Base-by-base conservation (phyloP, 2,888 invertebrate species). In the Eustalomyia histrio region DNA sequence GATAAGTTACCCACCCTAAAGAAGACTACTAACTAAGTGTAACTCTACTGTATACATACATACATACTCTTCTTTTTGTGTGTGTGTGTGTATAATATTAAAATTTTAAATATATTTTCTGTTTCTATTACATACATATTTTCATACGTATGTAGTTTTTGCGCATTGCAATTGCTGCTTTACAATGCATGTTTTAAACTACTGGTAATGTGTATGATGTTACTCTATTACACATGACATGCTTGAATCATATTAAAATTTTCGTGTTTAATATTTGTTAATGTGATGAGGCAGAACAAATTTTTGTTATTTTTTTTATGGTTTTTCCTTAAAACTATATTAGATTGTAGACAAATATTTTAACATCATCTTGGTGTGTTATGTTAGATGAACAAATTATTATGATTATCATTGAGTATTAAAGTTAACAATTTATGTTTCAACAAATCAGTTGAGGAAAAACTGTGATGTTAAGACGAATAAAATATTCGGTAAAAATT, bases 151-250 rank as follows among this genome's bases (percentile, higher is more conserved):
- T 14, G 43, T 47, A 43, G 17, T 53, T 47, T 24, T 47, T 17
- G 57, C 57, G 64, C 64, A 69, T 64, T 76, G 76, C 58, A 60
- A 9, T 50, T 69, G 35, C 57, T 69, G 33, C 50, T 63, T 64
- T 57, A 64, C 47, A 64, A 76, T 69, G 63, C 76, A 76, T 76
- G 76, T 57, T 76, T 71, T 63, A 55, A 14, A 71, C 43, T 47
- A 14, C 14, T 4, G 58, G 43, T 76, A 69, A 35, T 18, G 17
- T 18, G 17, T 72, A 52, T 24, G 53, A 50, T 78, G 65, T 65
- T 72, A 67, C 72, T 67, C 60, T 57, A 67, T 67, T 73, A 73
- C 72, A 78, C 72, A 78, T 78, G 72, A 72, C 78, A 78, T 73
- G 35, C 39, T 67, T 72, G 47, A 72, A 78, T 73, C 39, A 39